Base-by-base conservation (phyloP, 1,140 invertebrate genomes). In the Panulirus ornatus region DNA sequence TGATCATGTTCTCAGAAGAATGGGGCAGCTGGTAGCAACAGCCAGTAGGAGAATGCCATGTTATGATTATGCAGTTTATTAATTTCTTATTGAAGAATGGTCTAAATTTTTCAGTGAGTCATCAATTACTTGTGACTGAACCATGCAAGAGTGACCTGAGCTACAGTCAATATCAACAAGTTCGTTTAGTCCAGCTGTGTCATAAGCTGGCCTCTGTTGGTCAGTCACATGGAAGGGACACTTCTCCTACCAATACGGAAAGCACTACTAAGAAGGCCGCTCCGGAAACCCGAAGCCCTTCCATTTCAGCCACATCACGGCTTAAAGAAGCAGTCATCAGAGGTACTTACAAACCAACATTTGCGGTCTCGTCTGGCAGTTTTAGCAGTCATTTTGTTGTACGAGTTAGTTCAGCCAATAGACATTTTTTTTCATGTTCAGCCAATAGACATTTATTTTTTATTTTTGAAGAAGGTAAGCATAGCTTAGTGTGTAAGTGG, bases 241-340 rank as follows among this genome's bases (percentile, higher is more conserved):
- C 36, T 44, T 14, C 58, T 16, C 0, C 34, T 27, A 34, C 34
- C 36, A 11, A 44, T 16, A n/a, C 16, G 11, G 34, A 38, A 16
- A 42, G n/a, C 27, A 44, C 63, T 30, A 22, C 81, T 34, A 58
- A 51, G 30, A 40, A 40, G 22, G 42, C 63, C 1, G 22, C 11
- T 5, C 22, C 40, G 5, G 58, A 36, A 1, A 1, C 58, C 27
- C 63, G 63, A 5, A 27, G 19, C 30, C 38, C 51, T 27, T 19
- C 78, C 0, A 58, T 58, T 0, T 90, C 88, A 73, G 79, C 88
- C 27, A 84, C 88, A 9, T 22, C 79, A 16, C 66, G 88, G 2
- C 73, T 91, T 22, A 91, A 91, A 34, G 89, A 91, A 73, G 89
- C 89, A 11, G 89, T 91, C 22, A 91, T 91, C 3, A 91, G 86